A percentile compares a stretch with the other conserved stretches of the same genome.
Conservation (phyloP, 2,113 vertebrate species). For the Microcebus murinus region DNA sequence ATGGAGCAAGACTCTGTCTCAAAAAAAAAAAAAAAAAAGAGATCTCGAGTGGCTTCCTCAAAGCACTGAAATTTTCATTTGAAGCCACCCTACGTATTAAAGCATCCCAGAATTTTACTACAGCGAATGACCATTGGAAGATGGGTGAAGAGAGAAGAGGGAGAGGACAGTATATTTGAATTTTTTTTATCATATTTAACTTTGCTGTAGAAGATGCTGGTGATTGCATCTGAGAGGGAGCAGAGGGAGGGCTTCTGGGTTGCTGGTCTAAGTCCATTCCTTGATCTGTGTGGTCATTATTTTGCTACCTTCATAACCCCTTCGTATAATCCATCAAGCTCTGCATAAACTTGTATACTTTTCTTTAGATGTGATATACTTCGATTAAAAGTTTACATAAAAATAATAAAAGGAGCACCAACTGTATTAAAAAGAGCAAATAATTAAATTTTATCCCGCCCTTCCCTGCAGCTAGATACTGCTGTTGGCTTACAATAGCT, state of each 20-base stretch:
- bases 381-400: not conserved
- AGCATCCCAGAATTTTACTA: not conserved
- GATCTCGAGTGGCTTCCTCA: slow-evolving; percentile 23
- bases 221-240: not conserved
- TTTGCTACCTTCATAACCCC: not conserved
- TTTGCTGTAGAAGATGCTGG: not conserved
- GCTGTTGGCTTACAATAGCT: not conserved
- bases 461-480: not conserved
- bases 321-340: not conserved
- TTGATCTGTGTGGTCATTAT: not conserved
- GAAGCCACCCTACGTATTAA: not conserved
- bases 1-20: no score
- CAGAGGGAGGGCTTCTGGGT: not conserved
- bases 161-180: not conserved
- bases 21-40: no score
- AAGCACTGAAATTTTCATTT: slow-evolving; percentile 14
- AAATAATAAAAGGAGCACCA: not conserved
- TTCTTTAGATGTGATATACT: not conserved
- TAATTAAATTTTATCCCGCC: not conserved
- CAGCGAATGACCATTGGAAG: not conserved
- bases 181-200: not conserved
- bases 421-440: not conserved
- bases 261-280: not conserved
- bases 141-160: not conserved
- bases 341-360: not conserved